A percentile compares a stretch with the other conserved stretches of the same genome.
These are phyloP conservation scores for Myioborus melanocephalus DNA, from an alignment of 2,797 vertebrate genomes.

Conservation along the genomic window DNA sequence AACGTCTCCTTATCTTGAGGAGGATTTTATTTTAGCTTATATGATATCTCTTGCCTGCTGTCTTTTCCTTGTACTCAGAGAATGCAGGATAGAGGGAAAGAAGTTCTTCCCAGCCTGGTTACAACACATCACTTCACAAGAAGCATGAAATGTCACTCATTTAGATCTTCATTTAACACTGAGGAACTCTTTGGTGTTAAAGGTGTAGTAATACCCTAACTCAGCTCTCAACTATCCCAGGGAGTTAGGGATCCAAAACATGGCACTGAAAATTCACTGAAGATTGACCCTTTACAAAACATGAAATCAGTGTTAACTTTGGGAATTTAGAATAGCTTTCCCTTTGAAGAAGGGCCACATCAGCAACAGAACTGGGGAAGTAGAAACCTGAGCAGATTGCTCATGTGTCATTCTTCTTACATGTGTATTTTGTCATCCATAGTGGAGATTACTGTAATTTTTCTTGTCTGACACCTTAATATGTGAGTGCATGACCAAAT, in stretches of 20 bases:
- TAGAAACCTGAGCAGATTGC: background rate
- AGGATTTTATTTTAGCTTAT: background rate
- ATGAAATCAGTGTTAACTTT: background rate
- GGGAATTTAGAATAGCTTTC: background rate
- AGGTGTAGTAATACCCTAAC: background rate
- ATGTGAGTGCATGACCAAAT: background rate
- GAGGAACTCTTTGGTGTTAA: background rate
- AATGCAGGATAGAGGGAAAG: background rate
- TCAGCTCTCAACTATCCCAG: background rate
- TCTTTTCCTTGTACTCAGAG: background rate
- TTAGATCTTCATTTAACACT: background rate
- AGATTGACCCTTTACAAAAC: background rate
- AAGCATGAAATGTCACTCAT: background rate
- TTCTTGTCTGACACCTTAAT: slow-evolving; percentile 6
- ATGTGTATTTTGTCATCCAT: background rate
- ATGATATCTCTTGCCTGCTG: background rate
- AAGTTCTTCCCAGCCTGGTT: background rate
- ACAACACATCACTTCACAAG: background rate
- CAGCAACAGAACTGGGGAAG: background rate
- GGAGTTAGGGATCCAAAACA: background rate
- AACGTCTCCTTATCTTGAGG: background rate
- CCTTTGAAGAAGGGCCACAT: background rate
- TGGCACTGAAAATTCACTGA: background rate
- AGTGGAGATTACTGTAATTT: slow-evolving; percentile 1
- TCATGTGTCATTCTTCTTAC: background rate